Evolutionary conservation across 2,888 invertebrate genomes (phyloP), one percentile per base, ranked within the genome.

Genomic region (Troides aeacus): DNA sequence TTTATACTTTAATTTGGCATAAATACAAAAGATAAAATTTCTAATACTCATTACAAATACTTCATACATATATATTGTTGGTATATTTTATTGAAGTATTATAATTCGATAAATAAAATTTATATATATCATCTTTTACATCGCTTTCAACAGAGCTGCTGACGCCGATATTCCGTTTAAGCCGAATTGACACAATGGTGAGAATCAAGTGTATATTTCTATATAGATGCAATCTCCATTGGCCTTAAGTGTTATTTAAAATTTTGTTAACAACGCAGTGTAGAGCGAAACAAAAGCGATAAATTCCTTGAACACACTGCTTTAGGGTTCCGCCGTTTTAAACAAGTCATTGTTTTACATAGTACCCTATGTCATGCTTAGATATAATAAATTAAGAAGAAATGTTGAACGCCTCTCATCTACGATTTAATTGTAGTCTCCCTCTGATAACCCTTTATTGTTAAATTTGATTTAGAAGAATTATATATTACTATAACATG

Each of bases 121-220:
- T 50, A 17, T 50, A 5, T 50, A 46, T 46, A 15, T 46, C 24
- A 30, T 30, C 30, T 30, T 30, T 30, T 30, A 30, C 30, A 30
- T 30, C 30, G 30, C 30, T 50, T 15, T 50, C 50, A 18, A 30
- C 3, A 18, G 17, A 50, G 10, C 50, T 17, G 50, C 50, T 50
- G 5, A 50, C 17, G 50, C 17, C 50, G 50, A 50, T 50, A 4
- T 50, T 50, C 18, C 5, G 50, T 50, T 18, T 50, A 50, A 15
- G 17, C 15, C 77, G 76, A 80, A 81, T 85, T 81, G 78, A 79
- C 79, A 87, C 85, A 88, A 88, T 87, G 81, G 85, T 88, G 88
- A 83, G 89, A 89, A 87, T 79, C 78, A 79, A 80, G 76, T 77
- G 73, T 74, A 72, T 81, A 81, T 82, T 83, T 81, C 77, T 81